These are phyloP conservation scores for Anticlea derivata DNA, from an alignment of 2,888 invertebrate species.

Conservation along the genomic window DNA sequence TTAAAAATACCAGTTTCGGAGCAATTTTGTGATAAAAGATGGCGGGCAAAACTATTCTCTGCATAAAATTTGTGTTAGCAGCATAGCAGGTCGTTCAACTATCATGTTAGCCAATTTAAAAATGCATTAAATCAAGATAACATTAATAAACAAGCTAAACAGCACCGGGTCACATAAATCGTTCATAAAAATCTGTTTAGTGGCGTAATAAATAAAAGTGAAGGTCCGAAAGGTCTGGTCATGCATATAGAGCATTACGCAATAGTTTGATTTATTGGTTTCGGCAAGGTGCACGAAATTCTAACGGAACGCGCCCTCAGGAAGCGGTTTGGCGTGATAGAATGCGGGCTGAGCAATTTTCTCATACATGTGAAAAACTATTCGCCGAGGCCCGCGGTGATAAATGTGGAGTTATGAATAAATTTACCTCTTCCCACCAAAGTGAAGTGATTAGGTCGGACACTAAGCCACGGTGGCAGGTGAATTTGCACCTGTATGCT, in stretches of 20 bases:
- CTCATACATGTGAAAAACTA: conserved; percentile 76
- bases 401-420: conserved; percentile 80
- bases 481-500: conserved; percentile 51
- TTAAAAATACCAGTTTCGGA: neutral
- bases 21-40: neutral
- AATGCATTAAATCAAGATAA: conserved; percentile 43
- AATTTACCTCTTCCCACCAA: conserved; percentile 67
- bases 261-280: conserved; percentile 81
- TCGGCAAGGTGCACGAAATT: conserved; percentile 76
- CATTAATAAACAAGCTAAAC: conserved; percentile 46
- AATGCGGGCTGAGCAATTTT: conserved; percentile 74
- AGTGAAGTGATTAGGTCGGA: conserved; percentile 75
- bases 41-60: neutral
- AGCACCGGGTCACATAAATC: conserved; percentile 57
- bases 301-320: conserved; percentile 66
- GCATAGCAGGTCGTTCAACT: conserved; percentile 34
- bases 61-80: neutral
- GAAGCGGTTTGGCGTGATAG: conserved; percentile 68
- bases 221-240: conserved; percentile 60
- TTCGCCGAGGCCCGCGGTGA: conserved; percentile 66
- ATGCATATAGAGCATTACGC: conserved; percentile 80
- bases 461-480: conserved; percentile 61
- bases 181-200: conserved; percentile 72
- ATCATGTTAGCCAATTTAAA: conserved; percentile 35
- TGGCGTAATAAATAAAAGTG: conserved; percentile 73